These are phyloP conservation scores for Scolanthus callimorphus DNA, from an alignment of 92 coral and sea anemone species.

Conservation along the genomic window DNA sequence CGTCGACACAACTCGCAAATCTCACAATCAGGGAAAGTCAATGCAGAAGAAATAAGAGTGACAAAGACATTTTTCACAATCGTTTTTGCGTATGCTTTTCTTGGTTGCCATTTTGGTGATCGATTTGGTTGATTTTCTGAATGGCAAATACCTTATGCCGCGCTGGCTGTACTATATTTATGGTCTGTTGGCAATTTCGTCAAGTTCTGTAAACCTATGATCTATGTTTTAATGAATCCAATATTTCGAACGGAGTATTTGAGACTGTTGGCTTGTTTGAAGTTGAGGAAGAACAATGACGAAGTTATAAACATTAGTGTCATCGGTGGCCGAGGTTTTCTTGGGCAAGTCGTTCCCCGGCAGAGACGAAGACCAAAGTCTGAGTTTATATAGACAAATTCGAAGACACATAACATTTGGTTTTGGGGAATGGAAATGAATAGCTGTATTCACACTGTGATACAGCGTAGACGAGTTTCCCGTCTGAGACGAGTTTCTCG, in stretches of 20 bases:
- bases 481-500: too few species aligned
- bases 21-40: not conserved
- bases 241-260: not conserved
- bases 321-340: too few species aligned
- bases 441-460: too few species aligned
- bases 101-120: constrained; percentile 21
- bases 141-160: constrained; percentile 18
- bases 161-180: not conserved
- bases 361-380: too few species aligned
- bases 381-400: too few species aligned
- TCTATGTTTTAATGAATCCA: not conserved
- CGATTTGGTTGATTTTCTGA: constrained; percentile 23
- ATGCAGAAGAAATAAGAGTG: constrained; percentile 26
- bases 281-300: too few species aligned
- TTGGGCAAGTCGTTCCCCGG: too few species aligned
- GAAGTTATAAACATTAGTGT: too few species aligned
- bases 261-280: too few species aligned
- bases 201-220: not conserved
- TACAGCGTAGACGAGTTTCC: too few species aligned
- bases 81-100: constrained; percentile 20
- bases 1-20: constrained; percentile 19
- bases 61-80: constrained; percentile 20
- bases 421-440: too few species aligned
- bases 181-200: not conserved
- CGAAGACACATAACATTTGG: too few species aligned